Conservation (phyloP, 2,113 vertebrate species). For the Takifugu flavidus region DNA sequence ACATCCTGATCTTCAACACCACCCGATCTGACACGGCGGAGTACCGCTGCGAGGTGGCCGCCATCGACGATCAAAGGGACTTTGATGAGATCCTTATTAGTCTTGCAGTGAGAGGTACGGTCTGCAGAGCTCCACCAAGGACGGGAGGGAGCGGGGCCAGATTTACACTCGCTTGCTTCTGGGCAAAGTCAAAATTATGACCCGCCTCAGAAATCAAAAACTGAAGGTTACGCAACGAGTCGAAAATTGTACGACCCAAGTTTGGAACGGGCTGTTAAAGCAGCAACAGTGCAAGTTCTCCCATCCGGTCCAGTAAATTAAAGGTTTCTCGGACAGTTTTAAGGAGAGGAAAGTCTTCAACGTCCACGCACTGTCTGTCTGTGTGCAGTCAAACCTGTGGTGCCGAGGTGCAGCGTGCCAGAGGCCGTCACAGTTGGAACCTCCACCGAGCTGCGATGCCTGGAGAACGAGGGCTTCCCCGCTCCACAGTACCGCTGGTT, state of each 20-base stretch:
- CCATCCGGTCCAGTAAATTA: too few relatives aligned
- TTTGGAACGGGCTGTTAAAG: too few relatives aligned
- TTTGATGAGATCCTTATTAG: slow-evolving; percentile 94
- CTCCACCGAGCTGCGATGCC: slow-evolving; percentile 83
- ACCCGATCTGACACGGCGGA: slow-evolving; percentile 86
- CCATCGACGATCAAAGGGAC: slow-evolving; percentile 84
- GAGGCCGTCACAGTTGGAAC: slow-evolving; percentile 90
- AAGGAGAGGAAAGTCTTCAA: too few relatives aligned
- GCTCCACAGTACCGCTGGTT: slow-evolving; percentile 90
- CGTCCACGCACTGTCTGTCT: background rate
- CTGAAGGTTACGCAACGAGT: too few relatives aligned
- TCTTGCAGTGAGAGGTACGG: slow-evolving; percentile 88
- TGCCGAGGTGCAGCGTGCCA: slow-evolving; percentile 86
- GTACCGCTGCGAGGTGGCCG: slow-evolving; percentile 95
- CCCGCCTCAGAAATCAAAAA: too few relatives aligned
- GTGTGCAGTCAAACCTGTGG: slow-evolving; percentile 86
- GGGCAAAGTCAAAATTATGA: too few relatives aligned
- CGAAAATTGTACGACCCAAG: too few relatives aligned
- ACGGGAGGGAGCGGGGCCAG: too few relatives aligned
- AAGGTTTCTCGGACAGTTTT: too few relatives aligned
- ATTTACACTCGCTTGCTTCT: too few relatives aligned
- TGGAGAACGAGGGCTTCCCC: slow-evolving; percentile 88
- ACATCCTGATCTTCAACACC: slow-evolving; percentile 87
- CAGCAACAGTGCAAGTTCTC: too few relatives aligned
- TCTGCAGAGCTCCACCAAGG: background rate